phyloP scores from a whole-genome alignment of 2,888 invertebrate genomes.

The Chirona hameri region DNA sequence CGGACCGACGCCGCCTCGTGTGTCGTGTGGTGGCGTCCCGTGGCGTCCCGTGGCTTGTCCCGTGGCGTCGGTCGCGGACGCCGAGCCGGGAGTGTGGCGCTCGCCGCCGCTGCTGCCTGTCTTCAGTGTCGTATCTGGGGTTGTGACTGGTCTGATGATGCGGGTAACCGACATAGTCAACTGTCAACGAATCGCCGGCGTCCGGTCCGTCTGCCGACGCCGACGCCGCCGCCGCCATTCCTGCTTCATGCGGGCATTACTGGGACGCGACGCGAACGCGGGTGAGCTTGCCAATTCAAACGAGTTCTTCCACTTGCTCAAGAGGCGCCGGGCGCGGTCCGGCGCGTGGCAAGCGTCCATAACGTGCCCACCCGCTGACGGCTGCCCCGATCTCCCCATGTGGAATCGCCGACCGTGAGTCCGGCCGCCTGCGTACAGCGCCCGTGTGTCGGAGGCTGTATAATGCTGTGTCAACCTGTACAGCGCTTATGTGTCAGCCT shows the following conservation, averaged over 20 bases:
- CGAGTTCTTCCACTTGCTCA: conserved; percentile 14
- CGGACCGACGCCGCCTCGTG: background rate
- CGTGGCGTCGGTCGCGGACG: background rate
- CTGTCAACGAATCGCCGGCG: no score
- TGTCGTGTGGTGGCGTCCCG: background rate
- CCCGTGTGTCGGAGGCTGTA: background rate
- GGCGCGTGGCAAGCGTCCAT: background rate
- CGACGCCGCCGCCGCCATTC: no score
- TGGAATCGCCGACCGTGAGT: no score
- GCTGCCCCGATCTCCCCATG: background rate
- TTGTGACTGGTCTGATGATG: no score
- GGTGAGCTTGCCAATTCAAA: background rate
- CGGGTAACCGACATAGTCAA: no score
- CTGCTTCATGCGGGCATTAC: no score
- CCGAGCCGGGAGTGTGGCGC: background rate
- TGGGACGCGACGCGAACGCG: background rate
- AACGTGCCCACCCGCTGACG: background rate
- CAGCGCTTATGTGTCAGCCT: background rate
- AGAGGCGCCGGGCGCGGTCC: background rate
- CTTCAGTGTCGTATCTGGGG: no score
- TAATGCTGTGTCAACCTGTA: background rate
- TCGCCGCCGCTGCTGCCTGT: background rate
- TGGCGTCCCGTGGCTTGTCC: background rate
- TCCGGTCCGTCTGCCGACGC: no score
- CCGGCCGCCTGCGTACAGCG: no score